A percentile compares a stretch with the other conserved stretches of the same genome.
Evolutionary conservation across 2,888 invertebrate species (phyloP).

Genomic region (Thyatira batis): DNA sequence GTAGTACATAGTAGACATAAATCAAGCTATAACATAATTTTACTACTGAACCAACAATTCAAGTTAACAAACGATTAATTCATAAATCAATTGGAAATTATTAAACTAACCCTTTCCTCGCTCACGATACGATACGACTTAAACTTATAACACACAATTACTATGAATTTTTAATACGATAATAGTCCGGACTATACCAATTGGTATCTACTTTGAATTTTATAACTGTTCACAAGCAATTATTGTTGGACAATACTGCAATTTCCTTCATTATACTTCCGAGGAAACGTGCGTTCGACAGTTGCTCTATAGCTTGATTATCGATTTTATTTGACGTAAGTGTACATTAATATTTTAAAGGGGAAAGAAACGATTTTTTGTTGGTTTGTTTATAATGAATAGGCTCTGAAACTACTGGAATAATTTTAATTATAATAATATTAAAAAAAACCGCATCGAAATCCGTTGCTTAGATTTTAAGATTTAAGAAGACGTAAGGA

Average conservation of each 20-base stretch:
- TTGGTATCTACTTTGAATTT: constrained; percentile 22
- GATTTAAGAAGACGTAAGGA: no score
- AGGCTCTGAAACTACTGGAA: no score
- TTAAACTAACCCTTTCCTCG: not conserved
- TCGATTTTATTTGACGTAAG: not conserved
- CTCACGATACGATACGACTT: constrained; percentile 9
- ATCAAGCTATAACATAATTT: no score
- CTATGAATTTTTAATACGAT: constrained; percentile 24
- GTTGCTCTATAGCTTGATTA: not conserved
- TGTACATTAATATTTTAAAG: not conserved
- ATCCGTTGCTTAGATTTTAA: no score
- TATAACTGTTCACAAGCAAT: constrained; percentile 15
- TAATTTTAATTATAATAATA: no score
- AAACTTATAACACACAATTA: constrained; percentile 11
- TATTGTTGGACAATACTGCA: not conserved
- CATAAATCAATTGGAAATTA: not conserved
- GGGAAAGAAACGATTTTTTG: no score
- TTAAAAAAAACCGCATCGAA: no score
- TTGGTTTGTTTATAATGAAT: no score
- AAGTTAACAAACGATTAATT: not conserved
- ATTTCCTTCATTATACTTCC: constrained; percentile 1
- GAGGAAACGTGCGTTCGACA: not conserved
- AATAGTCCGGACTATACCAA: constrained; percentile 23
- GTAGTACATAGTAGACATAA: no score
- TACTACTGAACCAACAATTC: not conserved